phyloP scores from a whole-genome alignment of 1,140 invertebrate genomes.

The Apis dorsata region DNA sequence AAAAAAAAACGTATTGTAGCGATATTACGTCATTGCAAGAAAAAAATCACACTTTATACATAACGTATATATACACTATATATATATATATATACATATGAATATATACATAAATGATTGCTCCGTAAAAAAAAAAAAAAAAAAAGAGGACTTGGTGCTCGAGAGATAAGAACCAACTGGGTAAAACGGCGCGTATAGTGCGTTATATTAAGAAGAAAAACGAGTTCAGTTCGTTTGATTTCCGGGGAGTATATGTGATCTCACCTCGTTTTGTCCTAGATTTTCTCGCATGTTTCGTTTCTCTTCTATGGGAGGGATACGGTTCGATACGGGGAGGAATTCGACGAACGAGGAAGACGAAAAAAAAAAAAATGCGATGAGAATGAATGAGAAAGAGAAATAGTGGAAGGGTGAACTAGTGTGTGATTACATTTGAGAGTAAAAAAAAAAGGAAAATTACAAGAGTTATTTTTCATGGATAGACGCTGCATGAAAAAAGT shows the following conservation, averaged over 20 bases:
- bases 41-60: constrained; percentile 39
- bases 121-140: constrained; percentile 38
- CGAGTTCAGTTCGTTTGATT: background rate
- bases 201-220: background rate
- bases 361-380: background rate
- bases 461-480: no score
- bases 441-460: background rate
- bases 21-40: constrained; percentile 31
- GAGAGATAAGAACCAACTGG: background rate
- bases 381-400: background rate
- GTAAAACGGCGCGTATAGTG: no score
- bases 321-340: background rate
- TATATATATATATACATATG: constrained; percentile 39
- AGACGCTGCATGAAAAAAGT: no score
- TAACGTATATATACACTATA: constrained; percentile 41
- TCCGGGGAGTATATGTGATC: background rate
- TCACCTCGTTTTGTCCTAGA: constrained; percentile 13
- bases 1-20: constrained; percentile 19
- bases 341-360: background rate
- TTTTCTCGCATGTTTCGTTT: constrained; percentile 4
- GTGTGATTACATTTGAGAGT: background rate
- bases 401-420: no score
- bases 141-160: constrained; percentile 33
- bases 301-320: background rate
- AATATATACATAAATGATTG: constrained; percentile 46